Evolutionary conservation across 2,888 invertebrate genomes (phyloP), one percentile per base, ranked within the genome.

Genomic region (Graphium colonna): DNA sequence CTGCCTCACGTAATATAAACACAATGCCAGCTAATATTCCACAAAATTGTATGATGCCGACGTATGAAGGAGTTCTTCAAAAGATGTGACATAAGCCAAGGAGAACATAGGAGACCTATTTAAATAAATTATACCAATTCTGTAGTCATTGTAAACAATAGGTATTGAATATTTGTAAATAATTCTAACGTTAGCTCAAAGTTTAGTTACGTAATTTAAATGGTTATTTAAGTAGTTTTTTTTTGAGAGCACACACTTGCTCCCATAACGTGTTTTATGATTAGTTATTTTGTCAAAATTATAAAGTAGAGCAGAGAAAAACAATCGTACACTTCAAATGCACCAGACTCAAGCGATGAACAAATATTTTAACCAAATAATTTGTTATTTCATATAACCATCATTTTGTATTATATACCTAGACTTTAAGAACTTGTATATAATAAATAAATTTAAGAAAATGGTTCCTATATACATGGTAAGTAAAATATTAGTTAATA

Each of bases 1-100:
- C 67, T 9, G 56, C 66, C n/a, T 52, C 60, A 3, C 56, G 68
- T 0, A 76, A 75, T 65, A 67, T 81, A 55, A 64, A 68, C 53
- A 76, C 76, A 12, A 61, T 73, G 31, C 56, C 71, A 13, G 66
- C 67, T 16, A 70, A 69, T 41, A 65, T 81, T 55, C 58, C 76
- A 10, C 79, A 76, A 40, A 79, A 77, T 58, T 78, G 69, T 58
- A 71, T 79, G 67, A 74, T 82, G 64, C 74, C 78, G 9, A 59
- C 75, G 0, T 83, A 81, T 59, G 72, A 73, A 18, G 69, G 69
- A 3, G 69, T 77, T 53, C 62, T 71, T 46, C 72, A 76, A 28
- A 81, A 83, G 69, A 81, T 82, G 66, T 81, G 73, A 82, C 70
- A 45, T 16, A 21, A 46, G n/a, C 10, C 21, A 21, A 2, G 21